phyloP scores from a whole-genome alignment of 2,113 vertebrate species.

The Pipra filicauda region DNA sequence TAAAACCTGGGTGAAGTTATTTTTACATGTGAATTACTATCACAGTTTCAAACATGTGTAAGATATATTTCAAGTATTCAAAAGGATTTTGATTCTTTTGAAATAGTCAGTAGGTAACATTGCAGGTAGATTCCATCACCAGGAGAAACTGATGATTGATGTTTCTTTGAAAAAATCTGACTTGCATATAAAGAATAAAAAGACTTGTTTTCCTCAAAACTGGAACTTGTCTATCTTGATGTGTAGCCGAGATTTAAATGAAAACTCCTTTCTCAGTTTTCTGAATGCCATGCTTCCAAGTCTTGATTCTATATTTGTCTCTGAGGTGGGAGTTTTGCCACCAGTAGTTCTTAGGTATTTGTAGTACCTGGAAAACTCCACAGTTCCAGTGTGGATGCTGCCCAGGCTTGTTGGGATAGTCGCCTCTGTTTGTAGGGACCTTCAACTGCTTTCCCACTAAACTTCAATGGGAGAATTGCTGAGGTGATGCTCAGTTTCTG shows the following conservation, averaged over 20 bases:
- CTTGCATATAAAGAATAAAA: neutral
- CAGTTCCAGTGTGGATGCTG: rapidly evolving
- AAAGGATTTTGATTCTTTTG: neutral
- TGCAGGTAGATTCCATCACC: neutral
- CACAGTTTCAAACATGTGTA: neutral
- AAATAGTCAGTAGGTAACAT: neutral
- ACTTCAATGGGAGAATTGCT: neutral
- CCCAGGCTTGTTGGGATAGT: neutral
- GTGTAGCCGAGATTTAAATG: neutral
- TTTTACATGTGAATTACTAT: neutral
- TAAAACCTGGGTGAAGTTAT: neutral
- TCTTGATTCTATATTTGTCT: neutral
- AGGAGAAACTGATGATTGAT: neutral
- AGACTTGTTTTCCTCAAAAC: neutral
- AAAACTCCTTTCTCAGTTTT: neutral
- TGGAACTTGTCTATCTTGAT: neutral
- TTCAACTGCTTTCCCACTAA: neutral
- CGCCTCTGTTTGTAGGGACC: neutral
- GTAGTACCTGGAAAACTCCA: neutral
- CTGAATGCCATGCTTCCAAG: neutral
- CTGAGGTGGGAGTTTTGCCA: neutral
- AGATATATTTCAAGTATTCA: neutral
- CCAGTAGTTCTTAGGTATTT: neutral
- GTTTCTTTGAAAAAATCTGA: neutral
- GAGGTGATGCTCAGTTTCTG: neutral